Percentiles rank a stretch among this genome's conserved stretches.
phyloP scores from a whole-genome alignment of 2,113 vertebrate genomes.

The Peromyscus polionotus region DNA sequence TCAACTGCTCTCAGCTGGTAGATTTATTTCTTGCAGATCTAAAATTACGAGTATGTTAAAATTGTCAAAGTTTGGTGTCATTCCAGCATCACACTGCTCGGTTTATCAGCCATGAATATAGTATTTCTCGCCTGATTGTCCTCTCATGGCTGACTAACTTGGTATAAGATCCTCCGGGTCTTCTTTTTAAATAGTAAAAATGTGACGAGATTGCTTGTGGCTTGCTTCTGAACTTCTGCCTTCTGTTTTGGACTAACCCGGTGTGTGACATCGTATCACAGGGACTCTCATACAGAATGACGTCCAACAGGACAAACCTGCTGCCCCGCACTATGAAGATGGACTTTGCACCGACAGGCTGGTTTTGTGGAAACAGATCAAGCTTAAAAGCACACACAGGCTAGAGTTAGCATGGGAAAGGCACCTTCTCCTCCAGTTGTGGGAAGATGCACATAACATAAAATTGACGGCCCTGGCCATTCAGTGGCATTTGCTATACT shows the following conservation, averaged over 20 bases:
- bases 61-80: constrained; percentile 19
- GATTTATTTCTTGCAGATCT: constrained; percentile 48
- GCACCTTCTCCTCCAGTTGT: not conserved
- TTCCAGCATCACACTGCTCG: constrained; percentile 25
- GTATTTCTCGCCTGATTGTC: constrained; percentile 34
- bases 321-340: not conserved
- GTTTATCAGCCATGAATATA: constrained; percentile 48
- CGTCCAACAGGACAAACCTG: not conserved
- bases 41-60: constrained; percentile 57
- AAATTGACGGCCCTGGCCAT: not conserved
- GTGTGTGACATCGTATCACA: not conserved
- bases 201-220: not conserved
- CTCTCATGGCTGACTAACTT: not conserved
- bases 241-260: not conserved
- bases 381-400: constrained; percentile 40
- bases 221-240: constrained; percentile 51
- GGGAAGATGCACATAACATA: constrained; percentile 7
- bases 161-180: not conserved
- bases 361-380: constrained; percentile 36
- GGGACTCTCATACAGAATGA: not conserved
- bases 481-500: not conserved
- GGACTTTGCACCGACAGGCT: not conserved
- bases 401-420: not conserved
- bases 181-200: constrained; percentile 21
- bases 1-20: constrained; percentile 54